A percentile compares a stretch with the other conserved stretches of the same genome.
phyloP scores from a whole-genome alignment of 2,888 invertebrate genomes.

The Drosophila pegasa region DNA sequence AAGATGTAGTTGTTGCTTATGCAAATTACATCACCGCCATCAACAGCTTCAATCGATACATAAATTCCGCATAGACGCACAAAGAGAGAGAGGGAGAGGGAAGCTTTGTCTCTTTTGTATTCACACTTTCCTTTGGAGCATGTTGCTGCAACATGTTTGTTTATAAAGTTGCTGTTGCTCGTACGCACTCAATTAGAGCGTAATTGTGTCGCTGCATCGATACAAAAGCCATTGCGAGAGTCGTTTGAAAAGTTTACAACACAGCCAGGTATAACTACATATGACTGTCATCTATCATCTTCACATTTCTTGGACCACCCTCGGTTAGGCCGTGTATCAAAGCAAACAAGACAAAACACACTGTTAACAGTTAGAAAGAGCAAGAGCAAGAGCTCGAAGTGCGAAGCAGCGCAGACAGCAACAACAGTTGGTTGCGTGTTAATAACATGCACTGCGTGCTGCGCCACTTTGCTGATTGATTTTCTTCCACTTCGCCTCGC shows the following conservation, averaged over 20 bases:
- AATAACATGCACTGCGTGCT: slow-evolving; percentile 59
- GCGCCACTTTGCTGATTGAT: slow-evolving; percentile 62
- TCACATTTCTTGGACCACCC: neutral
- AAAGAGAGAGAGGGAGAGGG: slow-evolving; percentile 12
- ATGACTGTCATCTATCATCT: neutral
- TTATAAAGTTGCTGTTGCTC: slow-evolving; percentile 48
- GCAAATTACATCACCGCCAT: slow-evolving; percentile 74
- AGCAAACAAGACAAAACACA: slow-evolving; percentile 47
- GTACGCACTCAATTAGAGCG: slow-evolving; percentile 66
- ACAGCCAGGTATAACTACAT: too few relatives aligned
- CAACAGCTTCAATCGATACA: slow-evolving; percentile 43
- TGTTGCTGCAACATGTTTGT: slow-evolving; percentile 46
- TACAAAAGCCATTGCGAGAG: slow-evolving; percentile 14
- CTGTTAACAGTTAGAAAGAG: slow-evolving; percentile 19
- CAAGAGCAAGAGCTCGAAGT: slow-evolving; percentile 4
- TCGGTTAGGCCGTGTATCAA: slow-evolving; percentile 6
- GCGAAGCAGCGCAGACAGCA: slow-evolving; percentile 12
- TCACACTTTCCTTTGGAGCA: slow-evolving; percentile 46
- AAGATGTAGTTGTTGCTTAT: slow-evolving; percentile 44
- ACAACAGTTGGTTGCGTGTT: slow-evolving; percentile 70
- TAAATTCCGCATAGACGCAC: slow-evolving; percentile 31
- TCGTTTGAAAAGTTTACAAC: neutral
- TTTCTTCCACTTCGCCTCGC: slow-evolving; percentile 33
- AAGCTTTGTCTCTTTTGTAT: slow-evolving; percentile 21
- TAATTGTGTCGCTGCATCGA: slow-evolving; percentile 65